phyloP scores from a whole-genome alignment of 2,888 invertebrate species.

The Xestia sexstrigata region DNA sequence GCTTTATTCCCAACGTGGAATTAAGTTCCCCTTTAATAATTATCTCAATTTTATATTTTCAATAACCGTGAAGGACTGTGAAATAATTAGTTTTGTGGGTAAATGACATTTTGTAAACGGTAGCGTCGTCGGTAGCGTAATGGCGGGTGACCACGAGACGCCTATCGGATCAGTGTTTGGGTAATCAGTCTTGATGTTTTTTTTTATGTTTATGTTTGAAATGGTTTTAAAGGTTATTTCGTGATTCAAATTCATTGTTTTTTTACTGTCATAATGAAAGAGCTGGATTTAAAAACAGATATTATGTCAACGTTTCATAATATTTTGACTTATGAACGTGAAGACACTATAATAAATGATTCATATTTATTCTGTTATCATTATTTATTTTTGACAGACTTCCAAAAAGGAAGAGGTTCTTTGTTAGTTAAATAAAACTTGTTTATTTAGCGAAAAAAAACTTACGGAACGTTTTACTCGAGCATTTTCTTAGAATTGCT shows the following conservation, averaged over 20 bases:
- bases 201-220: constrained; percentile 21
- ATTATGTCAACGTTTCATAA: not conserved
- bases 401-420: not conserved
- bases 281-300: not conserved
- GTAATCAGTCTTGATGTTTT: constrained; percentile 26
- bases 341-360: not conserved
- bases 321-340: not conserved
- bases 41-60: constrained; percentile 51
- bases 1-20: constrained; percentile 44
- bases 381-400: not conserved
- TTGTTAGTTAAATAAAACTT: not conserved
- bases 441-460: not conserved
- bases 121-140: constrained; percentile 8
- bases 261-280: not conserved
- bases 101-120: constrained; percentile 49
- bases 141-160: constrained; percentile 26
- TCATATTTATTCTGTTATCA: no score
- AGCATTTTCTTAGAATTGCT: not conserved
- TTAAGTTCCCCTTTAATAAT: constrained; percentile 49
- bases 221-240: constrained; percentile 6
- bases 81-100: constrained; percentile 36
- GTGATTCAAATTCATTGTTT: not conserved
- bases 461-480: not conserved
- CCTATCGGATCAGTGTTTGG: not conserved
- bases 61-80: constrained; percentile 32